Evolutionary conservation across 2,888 invertebrate genomes (phyloP).

Genomic region (Eupithecia subumbrata): DNA sequence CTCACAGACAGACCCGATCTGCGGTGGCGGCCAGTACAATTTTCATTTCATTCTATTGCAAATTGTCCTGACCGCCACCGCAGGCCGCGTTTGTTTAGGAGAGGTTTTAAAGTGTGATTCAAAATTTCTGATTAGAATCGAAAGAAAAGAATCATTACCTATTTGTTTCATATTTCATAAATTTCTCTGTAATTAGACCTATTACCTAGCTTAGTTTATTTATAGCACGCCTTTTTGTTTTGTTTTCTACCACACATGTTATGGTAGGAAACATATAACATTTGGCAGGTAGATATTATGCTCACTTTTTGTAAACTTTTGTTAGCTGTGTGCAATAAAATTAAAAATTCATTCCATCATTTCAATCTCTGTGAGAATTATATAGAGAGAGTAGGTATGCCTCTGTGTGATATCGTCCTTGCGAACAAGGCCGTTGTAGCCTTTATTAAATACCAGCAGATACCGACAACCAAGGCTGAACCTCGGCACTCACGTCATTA

Average conservation of each 20-base stretch:
- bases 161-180: too few relatives aligned
- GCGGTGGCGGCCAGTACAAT: not conserved
- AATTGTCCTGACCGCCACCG: not conserved
- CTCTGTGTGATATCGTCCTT: not conserved
- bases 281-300: too few relatives aligned
- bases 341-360: not conserved
- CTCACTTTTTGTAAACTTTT: too few relatives aligned
- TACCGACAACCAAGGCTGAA: slow-evolving; percentile 46
- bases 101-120: not conserved
- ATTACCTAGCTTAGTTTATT: too few relatives aligned
- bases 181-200: too few relatives aligned
- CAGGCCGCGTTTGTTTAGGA: not conserved
- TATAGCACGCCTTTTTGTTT: too few relatives aligned
- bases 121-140: not conserved
- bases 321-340: too few relatives aligned
- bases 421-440: slow-evolving; percentile 2
- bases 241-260: too few relatives aligned
- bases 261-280: too few relatives aligned
- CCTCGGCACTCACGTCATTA: slow-evolving; percentile 55
- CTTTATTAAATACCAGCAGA: slow-evolving; percentile 36
- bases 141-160: too few relatives aligned
- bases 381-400: not conserved
- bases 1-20: not conserved
- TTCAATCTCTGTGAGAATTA: not conserved
- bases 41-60: not conserved